Conservation (phyloP, 2,797 vertebrate genomes). For the Phoebastria nigripes region DNA sequence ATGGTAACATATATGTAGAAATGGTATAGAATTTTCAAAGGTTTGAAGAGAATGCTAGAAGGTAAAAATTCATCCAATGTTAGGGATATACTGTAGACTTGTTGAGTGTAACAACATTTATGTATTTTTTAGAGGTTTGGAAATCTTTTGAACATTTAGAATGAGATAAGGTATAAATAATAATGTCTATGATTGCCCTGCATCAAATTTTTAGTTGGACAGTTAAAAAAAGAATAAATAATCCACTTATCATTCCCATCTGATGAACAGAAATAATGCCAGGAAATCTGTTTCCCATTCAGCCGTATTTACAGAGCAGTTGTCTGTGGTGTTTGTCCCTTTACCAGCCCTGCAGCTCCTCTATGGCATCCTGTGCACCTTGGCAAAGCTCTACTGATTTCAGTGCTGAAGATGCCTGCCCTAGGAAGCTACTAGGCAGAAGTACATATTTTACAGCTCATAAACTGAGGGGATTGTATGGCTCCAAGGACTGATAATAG, state of each 20-base stretch:
- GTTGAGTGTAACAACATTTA: background rate
- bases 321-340: background rate
- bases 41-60: background rate
- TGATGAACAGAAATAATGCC: background rate
- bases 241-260: background rate
- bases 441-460: background rate
- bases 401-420: background rate
- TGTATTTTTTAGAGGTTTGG: background rate
- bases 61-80: background rate
- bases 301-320: background rate
- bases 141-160: background rate
- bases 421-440: background rate
- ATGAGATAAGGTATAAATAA: background rate
- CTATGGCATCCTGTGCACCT: background rate
- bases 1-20: background rate
- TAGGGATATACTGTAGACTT: background rate
- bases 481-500: background rate
- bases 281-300: background rate
- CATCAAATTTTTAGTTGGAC: background rate
- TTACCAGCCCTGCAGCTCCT: background rate
- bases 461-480: background rate
- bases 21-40: background rate
- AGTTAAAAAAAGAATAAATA: background rate
- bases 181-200: fast-evolving
- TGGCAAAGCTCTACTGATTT: background rate